Conservation (phyloP, 53 echinoderm and acorn worm genomes). For the Glandiceps talaboti region DNA sequence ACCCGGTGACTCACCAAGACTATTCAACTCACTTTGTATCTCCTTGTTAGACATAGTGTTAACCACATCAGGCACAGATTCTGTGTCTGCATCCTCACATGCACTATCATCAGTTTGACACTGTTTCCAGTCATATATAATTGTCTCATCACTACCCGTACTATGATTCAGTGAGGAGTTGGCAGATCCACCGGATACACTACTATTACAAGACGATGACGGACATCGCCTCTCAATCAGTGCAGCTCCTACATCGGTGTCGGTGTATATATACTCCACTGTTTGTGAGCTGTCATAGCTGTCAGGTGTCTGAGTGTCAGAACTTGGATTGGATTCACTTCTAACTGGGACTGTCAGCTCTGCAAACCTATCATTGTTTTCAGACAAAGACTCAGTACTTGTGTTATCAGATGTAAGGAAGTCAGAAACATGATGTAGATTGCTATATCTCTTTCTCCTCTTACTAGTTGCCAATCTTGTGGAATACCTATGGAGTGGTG, state of each 20-base stretch:
- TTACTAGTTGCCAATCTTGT: background rate
- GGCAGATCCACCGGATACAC: background rate
- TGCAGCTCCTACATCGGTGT: conserved; percentile 32
- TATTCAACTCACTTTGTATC: conserved; percentile 26
- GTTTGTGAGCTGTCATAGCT: background rate
- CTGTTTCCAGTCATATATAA: conserved; percentile 72
- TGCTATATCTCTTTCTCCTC: background rate
- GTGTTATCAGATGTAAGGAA: conserved; percentile 20
- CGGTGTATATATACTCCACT: conserved; percentile 36
- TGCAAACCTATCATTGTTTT: background rate
- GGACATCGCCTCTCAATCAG: conserved; percentile 53
- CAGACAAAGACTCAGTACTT: background rate
- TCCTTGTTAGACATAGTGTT: conserved; percentile 28
- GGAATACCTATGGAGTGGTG: no score
- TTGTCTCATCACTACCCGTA: conserved; percentile 49
- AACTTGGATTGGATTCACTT: background rate
- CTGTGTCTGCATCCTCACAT: background rate
- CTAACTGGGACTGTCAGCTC: background rate
- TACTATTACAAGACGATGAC: conserved; percentile 20
- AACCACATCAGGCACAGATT: conserved; percentile 24
- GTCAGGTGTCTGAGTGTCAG: background rate
- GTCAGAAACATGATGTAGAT: conserved; percentile 6
- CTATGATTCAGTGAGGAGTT: background rate
- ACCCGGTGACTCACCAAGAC: conserved; percentile 60
- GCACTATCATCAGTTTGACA: conserved; percentile 29